These are phyloP conservation scores for Panopea generosa DNA, from an alignment of 2,888 invertebrate species.

Conservation along the genomic window DNA sequence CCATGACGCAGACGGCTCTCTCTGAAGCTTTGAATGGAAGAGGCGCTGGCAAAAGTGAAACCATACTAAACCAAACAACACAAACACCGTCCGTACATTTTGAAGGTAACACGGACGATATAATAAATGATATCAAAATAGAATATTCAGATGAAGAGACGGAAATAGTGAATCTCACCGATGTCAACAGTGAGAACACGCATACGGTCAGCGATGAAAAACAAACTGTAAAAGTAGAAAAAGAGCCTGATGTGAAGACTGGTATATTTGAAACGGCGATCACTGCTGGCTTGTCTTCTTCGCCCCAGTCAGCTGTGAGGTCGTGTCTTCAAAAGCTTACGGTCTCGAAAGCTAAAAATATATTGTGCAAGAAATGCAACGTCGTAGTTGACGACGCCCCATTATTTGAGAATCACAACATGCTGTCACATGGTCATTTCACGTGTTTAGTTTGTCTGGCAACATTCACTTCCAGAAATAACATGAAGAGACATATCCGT, in stretches of 20 bases:
- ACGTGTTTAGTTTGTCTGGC: slow-evolving; percentile 74
- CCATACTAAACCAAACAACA: background rate
- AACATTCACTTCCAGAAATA: slow-evolving; percentile 75
- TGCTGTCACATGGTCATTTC: slow-evolving; percentile 67
- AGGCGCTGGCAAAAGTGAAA: background rate
- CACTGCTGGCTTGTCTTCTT: too few relatives aligned
- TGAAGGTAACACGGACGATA: too few relatives aligned
- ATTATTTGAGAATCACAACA: slow-evolving; percentile 72
- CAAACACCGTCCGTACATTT: background rate
- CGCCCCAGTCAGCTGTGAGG: too few relatives aligned
- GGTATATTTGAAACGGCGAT: background rate
- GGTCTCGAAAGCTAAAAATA: slow-evolving; percentile 46
- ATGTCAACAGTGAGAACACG: background rate
- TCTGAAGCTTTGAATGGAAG: background rate
- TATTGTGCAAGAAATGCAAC: slow-evolving; percentile 71
- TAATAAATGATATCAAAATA: too few relatives aligned
- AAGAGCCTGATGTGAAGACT: background rate
- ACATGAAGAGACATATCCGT: slow-evolving; percentile 76
- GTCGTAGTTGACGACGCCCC: slow-evolving; percentile 58
- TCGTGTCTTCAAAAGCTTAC: slow-evolving; percentile 27
- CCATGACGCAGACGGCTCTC: slow-evolving; percentile 2
- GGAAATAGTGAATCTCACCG: too few relatives aligned
- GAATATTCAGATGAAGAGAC: too few relatives aligned
- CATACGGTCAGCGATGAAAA: background rate
- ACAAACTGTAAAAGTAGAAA: background rate